These are phyloP conservation scores for Sceloporus tristichus DNA, from an alignment of 2,113 vertebrate species.

Conservation along the genomic window DNA sequence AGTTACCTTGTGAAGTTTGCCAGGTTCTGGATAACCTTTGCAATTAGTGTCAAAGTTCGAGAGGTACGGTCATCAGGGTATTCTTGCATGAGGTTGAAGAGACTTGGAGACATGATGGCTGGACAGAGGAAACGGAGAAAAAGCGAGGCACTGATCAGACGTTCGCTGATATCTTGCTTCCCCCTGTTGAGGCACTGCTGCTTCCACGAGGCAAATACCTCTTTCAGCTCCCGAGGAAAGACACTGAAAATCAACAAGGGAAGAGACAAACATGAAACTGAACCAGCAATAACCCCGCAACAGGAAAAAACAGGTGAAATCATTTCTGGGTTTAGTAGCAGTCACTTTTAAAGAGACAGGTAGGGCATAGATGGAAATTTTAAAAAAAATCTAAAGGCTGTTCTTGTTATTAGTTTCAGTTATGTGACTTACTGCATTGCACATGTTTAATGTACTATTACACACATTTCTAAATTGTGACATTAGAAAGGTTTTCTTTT, in stretches of 20 bases:
- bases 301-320: slow-evolving; percentile 39
- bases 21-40: slow-evolving; percentile 98
- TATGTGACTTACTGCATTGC: too few species aligned
- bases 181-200: slow-evolving; percentile 90
- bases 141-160: slow-evolving; percentile 94
- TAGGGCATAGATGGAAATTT: too few species aligned
- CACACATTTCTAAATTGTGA: too few species aligned
- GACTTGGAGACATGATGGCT: slow-evolving; percentile 97
- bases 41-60: slow-evolving; percentile 93
- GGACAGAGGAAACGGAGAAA: slow-evolving; percentile 98
- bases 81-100: slow-evolving; percentile 95
- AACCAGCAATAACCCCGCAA: slow-evolving; percentile 11
- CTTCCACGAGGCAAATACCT: slow-evolving; percentile 95
- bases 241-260: slow-evolving; percentile 78
- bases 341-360: neutral
- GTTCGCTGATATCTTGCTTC: slow-evolving; percentile 92
- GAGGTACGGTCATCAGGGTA: slow-evolving; percentile 94
- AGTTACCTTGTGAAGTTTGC: slow-evolving; percentile 97
- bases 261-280: fast-evolving
- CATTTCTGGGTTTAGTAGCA: neutral
- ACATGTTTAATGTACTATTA: too few species aligned
- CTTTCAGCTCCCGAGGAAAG: slow-evolving; percentile 96
- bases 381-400: neutral
- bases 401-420: neutral
- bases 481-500: too few species aligned